Conservation (phyloP, 2,888 invertebrate genomes). For the Lucinisca nassula region DNA sequence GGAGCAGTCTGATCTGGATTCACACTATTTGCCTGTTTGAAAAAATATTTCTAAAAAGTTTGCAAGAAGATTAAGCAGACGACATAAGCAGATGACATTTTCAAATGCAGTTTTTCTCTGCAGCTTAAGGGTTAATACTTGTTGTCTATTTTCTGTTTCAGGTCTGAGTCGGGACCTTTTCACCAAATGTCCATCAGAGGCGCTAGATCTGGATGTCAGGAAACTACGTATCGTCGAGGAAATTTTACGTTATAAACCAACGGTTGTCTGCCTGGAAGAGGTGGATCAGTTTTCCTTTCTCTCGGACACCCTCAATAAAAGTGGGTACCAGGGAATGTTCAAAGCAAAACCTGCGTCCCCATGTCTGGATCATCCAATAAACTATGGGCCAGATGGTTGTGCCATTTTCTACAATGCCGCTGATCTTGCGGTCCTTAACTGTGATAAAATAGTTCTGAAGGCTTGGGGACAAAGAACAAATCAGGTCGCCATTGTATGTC, state of each 20-base stretch:
- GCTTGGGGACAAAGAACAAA: constrained; percentile 74
- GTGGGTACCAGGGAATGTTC: constrained; percentile 92
- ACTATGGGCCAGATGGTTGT: constrained; percentile 94
- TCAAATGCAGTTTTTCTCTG: too few relatives aligned
- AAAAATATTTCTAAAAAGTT: too few relatives aligned
- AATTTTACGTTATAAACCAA: constrained; percentile 91
- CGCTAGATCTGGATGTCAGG: constrained; percentile 92
- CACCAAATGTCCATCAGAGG: constrained; percentile 92
- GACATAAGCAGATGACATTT: too few relatives aligned
- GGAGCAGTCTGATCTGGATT: too few relatives aligned
- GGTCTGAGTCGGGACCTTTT: too few relatives aligned
- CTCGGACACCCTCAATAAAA: constrained; percentile 90
- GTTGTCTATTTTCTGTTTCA: too few relatives aligned
- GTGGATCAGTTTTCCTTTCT: constrained; percentile 92
- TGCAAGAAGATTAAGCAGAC: too few relatives aligned
- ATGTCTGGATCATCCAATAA: constrained; percentile 92
- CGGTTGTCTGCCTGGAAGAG: constrained; percentile 93
- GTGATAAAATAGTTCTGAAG: constrained; percentile 73
- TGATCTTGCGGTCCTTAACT: constrained; percentile 90
- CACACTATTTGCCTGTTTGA: too few relatives aligned
- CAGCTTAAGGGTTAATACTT: too few relatives aligned
- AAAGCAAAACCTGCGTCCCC: constrained; percentile 94
- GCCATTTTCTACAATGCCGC: constrained; percentile 92
- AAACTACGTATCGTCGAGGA: constrained; percentile 92
- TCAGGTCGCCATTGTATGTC: constrained; percentile 90